A percentile compares a stretch with the other conserved stretches of the same genome.
These are phyloP conservation scores for Drosophila willistoni DNA, from an alignment of 1,140 invertebrate genomes.

Conservation along the genomic window DNA sequence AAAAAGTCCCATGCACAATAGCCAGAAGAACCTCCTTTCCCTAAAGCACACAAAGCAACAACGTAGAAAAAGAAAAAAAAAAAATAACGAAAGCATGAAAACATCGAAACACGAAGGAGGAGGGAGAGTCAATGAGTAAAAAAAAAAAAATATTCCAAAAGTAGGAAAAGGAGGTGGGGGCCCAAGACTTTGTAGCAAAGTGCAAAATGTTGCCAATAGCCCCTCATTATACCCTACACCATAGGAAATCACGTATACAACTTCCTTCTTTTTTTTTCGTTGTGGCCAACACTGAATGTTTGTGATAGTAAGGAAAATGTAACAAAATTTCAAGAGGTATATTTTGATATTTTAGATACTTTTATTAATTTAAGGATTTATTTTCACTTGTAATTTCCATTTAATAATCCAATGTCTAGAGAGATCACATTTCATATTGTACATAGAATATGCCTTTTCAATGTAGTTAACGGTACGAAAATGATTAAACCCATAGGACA, in stretches of 20 bases:
- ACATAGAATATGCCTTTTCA: too few species aligned
- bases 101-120: not conserved
- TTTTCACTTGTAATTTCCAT: not conserved
- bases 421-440: too few species aligned
- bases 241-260: not conserved
- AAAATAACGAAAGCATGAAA: not conserved
- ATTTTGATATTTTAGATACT: too few species aligned
- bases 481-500: too few species aligned
- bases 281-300: too few species aligned
- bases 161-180: not conserved
- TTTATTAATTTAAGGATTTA: too few species aligned
- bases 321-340: too few species aligned
- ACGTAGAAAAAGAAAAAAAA: conserved; percentile 13
- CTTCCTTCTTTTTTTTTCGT: not conserved
- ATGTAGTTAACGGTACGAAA: too few species aligned
- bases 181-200: conserved; percentile 46
- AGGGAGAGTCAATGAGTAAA: conserved; percentile 4
- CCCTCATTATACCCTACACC: conserved; percentile 38
- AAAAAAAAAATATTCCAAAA: not conserved
- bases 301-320: too few species aligned
- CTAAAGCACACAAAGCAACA: conserved; percentile 24
- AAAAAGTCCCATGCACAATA: conserved; percentile 57
- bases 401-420: too few species aligned
- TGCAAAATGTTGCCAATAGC: conserved; percentile 50
- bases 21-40: conserved; percentile 2